Evolutionary conservation across 2,113 vertebrate genomes (phyloP).

Genomic region (Tenrec ecaudatus): DNA sequence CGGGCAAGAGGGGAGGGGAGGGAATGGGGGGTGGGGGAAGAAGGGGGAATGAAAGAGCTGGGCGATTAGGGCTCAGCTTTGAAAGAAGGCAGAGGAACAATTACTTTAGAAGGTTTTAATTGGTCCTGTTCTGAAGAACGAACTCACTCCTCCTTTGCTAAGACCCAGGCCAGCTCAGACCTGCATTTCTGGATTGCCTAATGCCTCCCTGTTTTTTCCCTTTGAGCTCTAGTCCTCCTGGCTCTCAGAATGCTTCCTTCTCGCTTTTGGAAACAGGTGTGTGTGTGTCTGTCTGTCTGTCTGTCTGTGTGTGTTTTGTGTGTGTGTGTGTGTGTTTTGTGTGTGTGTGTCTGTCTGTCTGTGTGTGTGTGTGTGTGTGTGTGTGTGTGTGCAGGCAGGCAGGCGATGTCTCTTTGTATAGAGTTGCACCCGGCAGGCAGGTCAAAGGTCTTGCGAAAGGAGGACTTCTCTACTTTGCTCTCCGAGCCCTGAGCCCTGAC

Average conservation of each 20-base stretch:
- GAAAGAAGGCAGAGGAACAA: slow-evolving; percentile 71
- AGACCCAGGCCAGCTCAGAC: slow-evolving; percentile 82
- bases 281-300: not conserved
- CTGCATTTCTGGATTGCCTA: slow-evolving; percentile 74
- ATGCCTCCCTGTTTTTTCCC: slow-evolving; percentile 58
- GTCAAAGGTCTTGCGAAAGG: not conserved
- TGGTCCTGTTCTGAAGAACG: slow-evolving; percentile 74
- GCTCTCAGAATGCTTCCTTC: not conserved
- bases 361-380: not conserved
- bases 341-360: not conserved
- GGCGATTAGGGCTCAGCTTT: slow-evolving; percentile 58
- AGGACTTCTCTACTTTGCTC: slow-evolving; percentile 25
- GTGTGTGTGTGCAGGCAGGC: no score
- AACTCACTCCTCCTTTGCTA: slow-evolving; percentile 68
- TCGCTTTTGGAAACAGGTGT: not conserved
- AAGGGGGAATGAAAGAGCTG: slow-evolving; percentile 28
- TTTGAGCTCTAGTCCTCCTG: slow-evolving; percentile 63
- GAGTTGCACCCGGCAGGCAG: slow-evolving; percentile 14
- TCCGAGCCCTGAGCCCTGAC: slow-evolving; percentile 61
- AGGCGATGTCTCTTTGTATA: slow-evolving; percentile 31
- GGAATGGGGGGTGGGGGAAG: slow-evolving; percentile 7
- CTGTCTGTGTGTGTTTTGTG: not conserved
- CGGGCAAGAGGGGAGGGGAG: not conserved
- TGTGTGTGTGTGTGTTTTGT: not conserved
- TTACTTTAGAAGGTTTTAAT: slow-evolving; percentile 81